A percentile compares a stretch with the other conserved stretches of the same genome.
Conservation (phyloP, 2,888 invertebrate species). For the Entomobrya multifasciata region DNA sequence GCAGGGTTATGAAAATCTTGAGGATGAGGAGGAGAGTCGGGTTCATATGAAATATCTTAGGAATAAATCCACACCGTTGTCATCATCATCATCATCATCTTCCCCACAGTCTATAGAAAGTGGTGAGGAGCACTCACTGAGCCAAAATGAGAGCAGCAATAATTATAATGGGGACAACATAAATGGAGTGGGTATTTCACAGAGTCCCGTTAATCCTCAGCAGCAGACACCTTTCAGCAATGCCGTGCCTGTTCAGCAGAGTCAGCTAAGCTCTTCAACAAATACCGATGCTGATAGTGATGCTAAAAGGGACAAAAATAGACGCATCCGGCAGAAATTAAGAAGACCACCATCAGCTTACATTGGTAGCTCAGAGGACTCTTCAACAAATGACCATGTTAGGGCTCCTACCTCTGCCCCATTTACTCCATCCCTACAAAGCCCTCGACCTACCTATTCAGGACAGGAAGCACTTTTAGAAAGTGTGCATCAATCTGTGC, state of each 20-base stretch:
- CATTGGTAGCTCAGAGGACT: slow-evolving; percentile 51
- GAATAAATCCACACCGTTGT: slow-evolving; percentile 8
- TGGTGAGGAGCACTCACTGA: neutral
- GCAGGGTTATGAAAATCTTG: slow-evolving; percentile 21
- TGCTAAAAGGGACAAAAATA: slow-evolving; percentile 44
- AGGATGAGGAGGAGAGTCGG: slow-evolving; percentile 61
- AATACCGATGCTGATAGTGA: neutral
- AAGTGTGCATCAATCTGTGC: slow-evolving; percentile 45
- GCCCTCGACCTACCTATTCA: slow-evolving; percentile 66
- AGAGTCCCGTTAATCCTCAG: slow-evolving; percentile 56
- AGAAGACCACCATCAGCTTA: slow-evolving; percentile 54
- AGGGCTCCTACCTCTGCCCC: slow-evolving; percentile 38
- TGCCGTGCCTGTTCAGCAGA: neutral
- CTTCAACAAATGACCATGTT: slow-evolving; percentile 11
- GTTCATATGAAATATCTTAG: slow-evolving; percentile 39
- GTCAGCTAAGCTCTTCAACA: slow-evolving; percentile 17
- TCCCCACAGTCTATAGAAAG: slow-evolving; percentile 8
- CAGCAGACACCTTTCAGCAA: neutral
- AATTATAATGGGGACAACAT: slow-evolving; percentile 35
- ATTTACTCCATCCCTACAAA: slow-evolving; percentile 61
- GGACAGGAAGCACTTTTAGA: slow-evolving; percentile 58
- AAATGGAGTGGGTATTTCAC: neutral
- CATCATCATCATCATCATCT: neutral
- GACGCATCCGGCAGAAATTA: slow-evolving; percentile 53
- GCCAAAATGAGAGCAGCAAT: slow-evolving; percentile 22